Conservation (phyloP, 2,888 invertebrate species). For the Ditula angustiorana region DNA sequence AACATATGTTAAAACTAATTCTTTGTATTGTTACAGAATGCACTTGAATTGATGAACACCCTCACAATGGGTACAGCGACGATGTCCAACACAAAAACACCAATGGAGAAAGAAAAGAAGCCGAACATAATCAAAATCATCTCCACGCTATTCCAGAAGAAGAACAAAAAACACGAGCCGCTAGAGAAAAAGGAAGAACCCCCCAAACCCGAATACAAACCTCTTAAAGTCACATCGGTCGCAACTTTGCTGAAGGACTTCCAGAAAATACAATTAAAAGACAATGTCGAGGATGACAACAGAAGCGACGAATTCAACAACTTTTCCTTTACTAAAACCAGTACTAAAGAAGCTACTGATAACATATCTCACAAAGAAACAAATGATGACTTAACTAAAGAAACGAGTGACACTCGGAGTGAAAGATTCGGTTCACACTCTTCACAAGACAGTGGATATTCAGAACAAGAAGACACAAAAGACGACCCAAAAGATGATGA, state of each 20-base stretch:
- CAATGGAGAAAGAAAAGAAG: conserved; percentile 49
- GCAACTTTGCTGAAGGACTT: conserved; percentile 56
- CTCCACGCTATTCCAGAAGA: conserved; percentile 36
- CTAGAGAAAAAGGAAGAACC: conserved; percentile 50
- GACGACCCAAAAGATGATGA: conserved; percentile 43
- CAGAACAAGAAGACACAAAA: conserved; percentile 56
- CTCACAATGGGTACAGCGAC: conserved; percentile 30
- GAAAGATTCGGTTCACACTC: conserved; percentile 66
- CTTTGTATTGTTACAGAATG: conserved; percentile 46
- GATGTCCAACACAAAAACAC: conserved; percentile 45
- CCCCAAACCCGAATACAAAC: conserved; percentile 41
- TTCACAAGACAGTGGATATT: conserved; percentile 72
- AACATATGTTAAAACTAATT: too few species aligned
- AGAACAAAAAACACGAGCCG: conserved; percentile 45
- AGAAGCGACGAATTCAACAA: conserved; percentile 61
- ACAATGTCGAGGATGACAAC: conserved; percentile 46
- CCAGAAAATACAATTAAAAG: conserved; percentile 47
- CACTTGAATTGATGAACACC: background rate
- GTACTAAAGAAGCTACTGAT: background rate
- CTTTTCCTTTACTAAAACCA: conserved; percentile 51
- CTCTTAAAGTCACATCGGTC: conserved; percentile 47
- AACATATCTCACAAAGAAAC: conserved; percentile 49
- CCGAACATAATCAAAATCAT: conserved; percentile 40
- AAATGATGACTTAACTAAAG: background rate
- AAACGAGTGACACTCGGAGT: conserved; percentile 44